A percentile compares a stretch with the other conserved stretches of the same genome.
Evolutionary conservation across 1,140 invertebrate genomes (phyloP).

Genomic region (Caenorhabditis latens): DNA sequence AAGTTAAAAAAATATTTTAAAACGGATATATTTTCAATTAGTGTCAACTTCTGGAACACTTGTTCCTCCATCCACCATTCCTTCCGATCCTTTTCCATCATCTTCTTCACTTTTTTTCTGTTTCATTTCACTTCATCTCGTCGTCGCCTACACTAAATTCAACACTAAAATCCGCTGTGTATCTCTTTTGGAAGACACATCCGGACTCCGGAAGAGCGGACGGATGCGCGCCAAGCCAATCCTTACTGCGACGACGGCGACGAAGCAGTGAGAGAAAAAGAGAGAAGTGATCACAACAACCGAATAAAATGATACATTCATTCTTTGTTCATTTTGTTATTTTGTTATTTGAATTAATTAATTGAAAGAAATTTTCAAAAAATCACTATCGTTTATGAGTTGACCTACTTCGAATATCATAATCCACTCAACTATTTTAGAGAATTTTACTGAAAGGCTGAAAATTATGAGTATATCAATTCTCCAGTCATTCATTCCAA

Average conservation of each 20-base stretch:
- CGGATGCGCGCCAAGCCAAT: constrained; percentile 49
- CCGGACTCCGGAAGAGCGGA: constrained; percentile 46
- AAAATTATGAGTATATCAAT: too few relatives aligned
- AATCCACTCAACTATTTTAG: too few relatives aligned
- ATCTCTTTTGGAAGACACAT: constrained; percentile 50
- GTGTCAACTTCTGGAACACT: background rate
- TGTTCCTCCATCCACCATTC: background rate
- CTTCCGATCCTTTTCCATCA: background rate
- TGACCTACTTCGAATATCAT: too few relatives aligned
- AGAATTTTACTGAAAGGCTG: too few relatives aligned
- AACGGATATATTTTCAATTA: too few relatives aligned
- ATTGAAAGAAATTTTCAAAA: background rate
- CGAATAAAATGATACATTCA: constrained; percentile 35
- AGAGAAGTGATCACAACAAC: constrained; percentile 33
- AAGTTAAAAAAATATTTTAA: too few relatives aligned
- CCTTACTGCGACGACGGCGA: constrained; percentile 7
- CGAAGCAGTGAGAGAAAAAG: background rate
- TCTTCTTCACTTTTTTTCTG: background rate
- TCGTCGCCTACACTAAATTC: background rate
- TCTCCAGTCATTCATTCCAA: too few relatives aligned
- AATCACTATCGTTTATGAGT: background rate
- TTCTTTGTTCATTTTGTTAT: background rate
- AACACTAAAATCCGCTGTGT: background rate
- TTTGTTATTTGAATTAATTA: background rate
- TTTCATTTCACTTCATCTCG: background rate